Base-by-base conservation (phyloP, 1,140 invertebrate genomes). In the Hydropsyche tenuis region DNA sequence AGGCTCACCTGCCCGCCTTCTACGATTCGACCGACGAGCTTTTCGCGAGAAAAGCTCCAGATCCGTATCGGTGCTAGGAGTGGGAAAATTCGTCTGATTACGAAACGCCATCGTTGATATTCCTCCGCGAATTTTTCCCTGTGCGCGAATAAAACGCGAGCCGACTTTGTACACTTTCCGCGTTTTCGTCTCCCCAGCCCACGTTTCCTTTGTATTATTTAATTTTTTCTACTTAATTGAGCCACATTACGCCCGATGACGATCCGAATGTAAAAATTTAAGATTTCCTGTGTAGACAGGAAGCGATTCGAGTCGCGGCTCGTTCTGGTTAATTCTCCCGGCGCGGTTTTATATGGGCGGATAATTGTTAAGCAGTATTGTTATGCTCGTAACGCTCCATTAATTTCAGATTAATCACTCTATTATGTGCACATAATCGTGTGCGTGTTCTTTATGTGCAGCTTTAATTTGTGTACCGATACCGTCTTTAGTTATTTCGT, bases 1-100 rank as follows among this genome's bases (percentile, higher is more conserved):
- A 46, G 45, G 16, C 65, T 68, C 65, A 68, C 65, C 65, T 68
- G 65, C 60, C 48, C 60, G 23, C 60, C 30, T 22, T 63, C 60
- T 22, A 20, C 65, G 37, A 46, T 46, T 68, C 14, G 18, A 12
- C 65, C 16, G 45, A 12, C 12, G 43, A 48, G 20, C 48, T 70
- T 70, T 53, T 56, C 25, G 68, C 22, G 68, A 27, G n/a, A 60
- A 60, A 60, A 9, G 56, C 18, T 37, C 30, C 56, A 60, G 56
- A 60, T 60, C 56, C 23, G 22, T 60, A 60, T 60, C 56, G 22
- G 7, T 22, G 22, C 6, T 3, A 9, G 30, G 30, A 37, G 9
- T 9, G 30, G n/a, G 56, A 60, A 60, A 60, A 60, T 20, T 60
- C 56, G 56, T 20, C 22, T 60, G 56, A 60, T 60, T 60, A 23